phyloP scores from a whole-genome alignment of 2,113 vertebrate species.

The Archocentrus centrarchus region DNA sequence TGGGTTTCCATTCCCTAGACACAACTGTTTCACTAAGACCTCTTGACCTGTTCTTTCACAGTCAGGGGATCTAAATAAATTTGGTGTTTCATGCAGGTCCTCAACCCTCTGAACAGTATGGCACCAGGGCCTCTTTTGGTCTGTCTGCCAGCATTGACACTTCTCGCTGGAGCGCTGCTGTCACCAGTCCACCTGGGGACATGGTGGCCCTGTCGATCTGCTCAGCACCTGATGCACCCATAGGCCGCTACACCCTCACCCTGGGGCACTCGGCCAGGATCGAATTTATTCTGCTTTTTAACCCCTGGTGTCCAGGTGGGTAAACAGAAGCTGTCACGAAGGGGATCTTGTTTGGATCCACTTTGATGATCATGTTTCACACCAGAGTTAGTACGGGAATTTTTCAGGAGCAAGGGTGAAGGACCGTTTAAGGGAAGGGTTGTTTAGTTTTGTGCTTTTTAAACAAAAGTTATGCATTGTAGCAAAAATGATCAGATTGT shows the following conservation, averaged over 20 bases:
- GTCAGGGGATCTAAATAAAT: slow-evolving; percentile 2
- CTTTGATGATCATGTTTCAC: slow-evolving; percentile 36
- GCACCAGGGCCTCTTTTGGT: slow-evolving; percentile 85
- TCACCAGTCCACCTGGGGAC: slow-evolving; percentile 75
- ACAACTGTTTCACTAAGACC: slow-evolving; percentile 5
- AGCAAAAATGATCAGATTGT: background rate
- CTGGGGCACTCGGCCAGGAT: slow-evolving; percentile 74
- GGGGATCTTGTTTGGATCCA: background rate
- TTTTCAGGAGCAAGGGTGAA: background rate
- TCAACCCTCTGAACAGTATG: slow-evolving; percentile 80
- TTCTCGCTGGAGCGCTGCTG: slow-evolving; percentile 80
- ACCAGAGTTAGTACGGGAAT: background rate
- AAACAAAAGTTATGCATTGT: background rate
- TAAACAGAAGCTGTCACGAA: slow-evolving; percentile 44
- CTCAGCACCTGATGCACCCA: slow-evolving; percentile 80
- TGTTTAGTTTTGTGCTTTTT: background rate
- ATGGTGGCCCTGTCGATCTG: slow-evolving; percentile 80
- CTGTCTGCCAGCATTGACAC: slow-evolving; percentile 75
- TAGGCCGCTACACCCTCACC: slow-evolving; percentile 87
- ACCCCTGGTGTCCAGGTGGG: slow-evolving; percentile 92
- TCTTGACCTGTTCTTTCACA: background rate
- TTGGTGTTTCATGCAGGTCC: slow-evolving; percentile 80
- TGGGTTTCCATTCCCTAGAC: slow-evolving; percentile 10
- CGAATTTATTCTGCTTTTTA: slow-evolving; percentile 90
- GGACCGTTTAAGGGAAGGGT: background rate